Base-by-base conservation (phyloP, 2,888 invertebrate genomes). In the Mycogona germanica region DNA sequence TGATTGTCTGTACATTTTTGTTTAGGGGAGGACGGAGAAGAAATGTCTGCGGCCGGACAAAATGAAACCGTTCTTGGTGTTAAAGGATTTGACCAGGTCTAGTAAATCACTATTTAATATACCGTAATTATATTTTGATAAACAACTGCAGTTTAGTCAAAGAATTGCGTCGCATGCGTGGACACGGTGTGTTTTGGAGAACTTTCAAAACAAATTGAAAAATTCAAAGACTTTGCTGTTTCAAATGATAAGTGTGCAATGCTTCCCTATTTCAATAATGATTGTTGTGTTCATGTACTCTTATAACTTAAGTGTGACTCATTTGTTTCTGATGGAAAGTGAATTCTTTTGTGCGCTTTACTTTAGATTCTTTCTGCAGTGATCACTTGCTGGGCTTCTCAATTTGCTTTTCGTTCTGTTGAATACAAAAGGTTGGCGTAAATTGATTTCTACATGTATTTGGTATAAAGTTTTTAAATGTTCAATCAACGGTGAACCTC, bases 31-130 rank as follows among this genome's bases (percentile, higher is more conserved):
- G 88, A 89, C 67, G 79, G 82, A 6, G 79, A 80, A 56, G 84
- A 84, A 49, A 70, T 84, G 12, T 87, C 87, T 0, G 81, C 84
- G 2, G 88, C 88, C 0, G 88, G 88, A 1, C 88, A 89, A 71
- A 84, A 88, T 70, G 80, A 81, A 56, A 86, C 86, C 0, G 77
- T 80, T 57, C 72, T 89, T 2, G 84, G 86, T 1, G 78, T 84
- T 51, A 66, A 66, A 37, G 75, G 73, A 1, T 57, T 58, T 5
- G 52, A 59, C 47, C 70, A 68, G 9, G 64, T 56, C 29, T 6
- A n/a, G n/a, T n/a, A n/a, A n/a, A n/a, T n/a, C n/a, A 30, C 7
- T 25, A 47, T 48, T 35, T 38, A 7, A 9, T 19, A n/a, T n/a
- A n/a, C 12, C 35, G 21, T n/a, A 19, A 19, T 40, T 40, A 40